These are phyloP conservation scores for Rhagonycha lutea DNA, from an alignment of 2,888 invertebrate genomes.

Conservation along the genomic window DNA sequence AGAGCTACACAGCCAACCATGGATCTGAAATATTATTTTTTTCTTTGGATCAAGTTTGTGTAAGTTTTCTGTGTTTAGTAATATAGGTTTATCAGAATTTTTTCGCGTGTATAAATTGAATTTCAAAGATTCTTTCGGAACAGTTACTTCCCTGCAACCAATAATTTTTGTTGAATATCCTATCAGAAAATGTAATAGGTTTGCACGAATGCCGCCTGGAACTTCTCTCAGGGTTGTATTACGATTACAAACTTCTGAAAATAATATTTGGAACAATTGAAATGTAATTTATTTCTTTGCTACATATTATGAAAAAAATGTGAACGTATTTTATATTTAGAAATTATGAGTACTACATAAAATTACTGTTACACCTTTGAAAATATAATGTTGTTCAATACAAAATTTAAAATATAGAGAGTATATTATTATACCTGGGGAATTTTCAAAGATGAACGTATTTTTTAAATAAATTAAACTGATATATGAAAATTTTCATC, in stretches of 20 bases:
- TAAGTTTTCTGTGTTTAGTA: neutral
- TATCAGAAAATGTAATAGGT: neutral
- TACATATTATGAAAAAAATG: too few species aligned
- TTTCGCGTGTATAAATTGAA: neutral
- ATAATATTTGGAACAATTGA: neutral
- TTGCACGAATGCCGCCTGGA: neutral
- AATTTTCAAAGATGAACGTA: too few species aligned
- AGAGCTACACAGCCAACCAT: constrained; percentile 10
- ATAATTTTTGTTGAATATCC: neutral
- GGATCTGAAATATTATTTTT: neutral
- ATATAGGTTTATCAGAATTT: neutral
- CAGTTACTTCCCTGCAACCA: neutral
- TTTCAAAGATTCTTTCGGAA: neutral
- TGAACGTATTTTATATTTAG: too few species aligned
- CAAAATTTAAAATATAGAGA: too few species aligned
- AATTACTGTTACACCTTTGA: too few species aligned
- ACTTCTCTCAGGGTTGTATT: neutral
- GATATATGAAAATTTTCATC: too few species aligned
- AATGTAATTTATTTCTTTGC: neutral
- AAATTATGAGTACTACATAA: too few species aligned
- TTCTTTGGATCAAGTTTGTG: constrained; percentile 1
- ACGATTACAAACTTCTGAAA: neutral
- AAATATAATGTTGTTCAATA: too few species aligned
- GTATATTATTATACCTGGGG: too few species aligned
- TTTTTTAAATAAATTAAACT: too few species aligned